These are phyloP conservation scores for Pogonomyrmex barbatus DNA, from an alignment of 1,140 invertebrate genomes.

Conservation along the genomic window DNA sequence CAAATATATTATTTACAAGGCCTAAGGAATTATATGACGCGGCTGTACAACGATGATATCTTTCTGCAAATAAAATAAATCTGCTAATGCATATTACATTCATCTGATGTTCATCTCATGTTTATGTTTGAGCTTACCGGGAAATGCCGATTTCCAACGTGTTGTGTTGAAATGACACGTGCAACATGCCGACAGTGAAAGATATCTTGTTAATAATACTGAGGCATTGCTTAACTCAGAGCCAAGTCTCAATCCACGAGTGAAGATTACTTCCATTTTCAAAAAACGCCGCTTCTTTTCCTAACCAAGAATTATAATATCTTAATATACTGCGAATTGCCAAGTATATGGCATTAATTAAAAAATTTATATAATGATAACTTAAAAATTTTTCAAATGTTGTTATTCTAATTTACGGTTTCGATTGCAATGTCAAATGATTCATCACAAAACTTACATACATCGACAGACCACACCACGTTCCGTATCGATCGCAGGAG, in stretches of 20 bases:
- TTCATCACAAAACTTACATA: conserved; percentile 8
- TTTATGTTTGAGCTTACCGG: conserved; percentile 63
- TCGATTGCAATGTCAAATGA: background rate
- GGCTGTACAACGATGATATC: conserved; percentile 30
- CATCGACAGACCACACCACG: background rate
- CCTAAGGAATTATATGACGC: conserved; percentile 42
- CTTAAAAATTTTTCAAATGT: conserved; percentile 1
- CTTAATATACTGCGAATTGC: background rate
- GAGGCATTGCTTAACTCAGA: conserved; percentile 49
- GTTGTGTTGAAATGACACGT: conserved; percentile 29
- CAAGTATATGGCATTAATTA: background rate
- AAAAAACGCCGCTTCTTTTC: conserved; percentile 50
- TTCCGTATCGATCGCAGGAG: background rate
- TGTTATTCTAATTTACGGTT: no score
- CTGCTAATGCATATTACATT: background rate
- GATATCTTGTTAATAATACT: conserved; percentile 51
- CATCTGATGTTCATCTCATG: background rate
- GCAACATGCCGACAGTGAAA: conserved; percentile 48
- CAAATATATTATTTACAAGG: conserved; percentile 48
- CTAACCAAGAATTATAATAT: conserved; percentile 61
- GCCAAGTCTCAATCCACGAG: conserved; percentile 59
- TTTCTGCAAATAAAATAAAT: conserved; percentile 53
- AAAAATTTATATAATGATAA: background rate
- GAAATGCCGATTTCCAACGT: conserved; percentile 47
- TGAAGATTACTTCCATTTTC: conserved; percentile 74